Evolutionary conservation across 2,888 invertebrate genomes (phyloP).

Genomic region (Byasa hedistus): DNA sequence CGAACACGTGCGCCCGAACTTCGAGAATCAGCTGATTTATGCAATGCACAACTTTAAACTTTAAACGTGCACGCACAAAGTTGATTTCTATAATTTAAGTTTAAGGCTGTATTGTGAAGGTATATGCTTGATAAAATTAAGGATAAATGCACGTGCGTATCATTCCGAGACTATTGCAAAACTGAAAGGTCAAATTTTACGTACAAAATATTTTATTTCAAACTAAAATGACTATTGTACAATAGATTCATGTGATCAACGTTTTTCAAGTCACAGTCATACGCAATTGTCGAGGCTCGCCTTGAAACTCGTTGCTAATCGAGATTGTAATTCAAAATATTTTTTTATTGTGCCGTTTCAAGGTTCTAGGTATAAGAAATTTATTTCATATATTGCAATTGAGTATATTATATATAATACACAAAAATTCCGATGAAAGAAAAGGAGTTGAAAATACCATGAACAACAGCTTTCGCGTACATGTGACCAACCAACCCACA

Average conservation of each 20-base stretch:
- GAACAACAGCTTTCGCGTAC: too few relatives aligned
- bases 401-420: not conserved
- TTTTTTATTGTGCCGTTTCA: not conserved
- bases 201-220: not conserved
- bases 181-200: conserved; percentile 15
- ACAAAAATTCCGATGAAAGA: too few relatives aligned
- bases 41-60: conserved; percentile 9
- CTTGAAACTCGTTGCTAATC: not conserved
- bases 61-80: not conserved
- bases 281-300: not conserved
- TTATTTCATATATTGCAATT: not conserved
- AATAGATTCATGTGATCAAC: conserved; percentile 1
- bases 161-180: conserved; percentile 15
- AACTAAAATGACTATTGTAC: not conserved
- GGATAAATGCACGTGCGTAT: conserved; percentile 24
- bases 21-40: conserved; percentile 69
- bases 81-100: not conserved
- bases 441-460: too few relatives aligned
- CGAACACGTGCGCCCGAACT: conserved; percentile 59
- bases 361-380: not conserved
- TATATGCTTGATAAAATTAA: conserved; percentile 14
- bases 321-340: not conserved
- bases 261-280: not conserved
- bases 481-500: too few relatives aligned
- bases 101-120: conserved; percentile 12